Percentiles rank a stretch among this genome's conserved stretches.
These are phyloP conservation scores for Labroides dimidiatus DNA, from an alignment of 2,797 vertebrate species.

Conservation along the genomic window DNA sequence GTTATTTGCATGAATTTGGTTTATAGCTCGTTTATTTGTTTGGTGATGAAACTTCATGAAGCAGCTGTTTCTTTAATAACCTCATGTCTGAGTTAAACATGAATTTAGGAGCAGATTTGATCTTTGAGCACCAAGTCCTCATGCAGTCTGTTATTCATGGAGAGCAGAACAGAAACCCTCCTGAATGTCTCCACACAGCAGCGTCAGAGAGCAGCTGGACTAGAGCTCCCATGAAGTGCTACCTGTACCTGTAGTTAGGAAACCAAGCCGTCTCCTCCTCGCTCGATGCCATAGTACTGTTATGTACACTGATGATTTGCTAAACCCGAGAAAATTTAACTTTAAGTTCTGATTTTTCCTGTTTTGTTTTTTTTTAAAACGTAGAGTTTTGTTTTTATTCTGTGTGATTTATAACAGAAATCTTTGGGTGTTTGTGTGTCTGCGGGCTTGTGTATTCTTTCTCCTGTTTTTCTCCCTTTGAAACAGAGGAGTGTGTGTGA, in stretches of 20 bases:
- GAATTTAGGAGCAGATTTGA: no score
- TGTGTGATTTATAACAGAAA: neutral
- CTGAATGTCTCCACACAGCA: no score
- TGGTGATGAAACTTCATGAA: no score
- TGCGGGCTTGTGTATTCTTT: slow-evolving; percentile 7
- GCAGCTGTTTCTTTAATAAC: no score
- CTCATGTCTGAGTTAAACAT: no score
- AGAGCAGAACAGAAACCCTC: no score
- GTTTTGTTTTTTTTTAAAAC: slow-evolving; percentile 24
- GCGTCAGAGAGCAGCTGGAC: no score
- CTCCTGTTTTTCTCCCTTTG: neutral
- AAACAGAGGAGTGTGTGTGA: neutral
- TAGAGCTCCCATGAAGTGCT: slow-evolving; percentile 2
- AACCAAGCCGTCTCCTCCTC: slow-evolving; percentile 7
- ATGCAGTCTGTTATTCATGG: no score
- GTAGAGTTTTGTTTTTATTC: slow-evolving; percentile 11
- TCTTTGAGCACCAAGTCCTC: no score
- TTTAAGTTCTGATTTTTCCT: slow-evolving; percentile 34
- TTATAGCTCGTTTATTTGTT: no score
- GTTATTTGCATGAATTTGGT: no score
- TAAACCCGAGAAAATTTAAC: neutral
- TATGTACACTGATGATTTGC: slow-evolving; percentile 39
- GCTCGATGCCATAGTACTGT: slow-evolving; percentile 38
- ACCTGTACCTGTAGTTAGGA: slow-evolving; percentile 12
- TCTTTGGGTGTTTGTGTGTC: slow-evolving; percentile 2